Percentiles rank a stretch among this genome's conserved stretches.
Conservation (phyloP, 2,888 invertebrate species). For the Byasa hedistus region DNA sequence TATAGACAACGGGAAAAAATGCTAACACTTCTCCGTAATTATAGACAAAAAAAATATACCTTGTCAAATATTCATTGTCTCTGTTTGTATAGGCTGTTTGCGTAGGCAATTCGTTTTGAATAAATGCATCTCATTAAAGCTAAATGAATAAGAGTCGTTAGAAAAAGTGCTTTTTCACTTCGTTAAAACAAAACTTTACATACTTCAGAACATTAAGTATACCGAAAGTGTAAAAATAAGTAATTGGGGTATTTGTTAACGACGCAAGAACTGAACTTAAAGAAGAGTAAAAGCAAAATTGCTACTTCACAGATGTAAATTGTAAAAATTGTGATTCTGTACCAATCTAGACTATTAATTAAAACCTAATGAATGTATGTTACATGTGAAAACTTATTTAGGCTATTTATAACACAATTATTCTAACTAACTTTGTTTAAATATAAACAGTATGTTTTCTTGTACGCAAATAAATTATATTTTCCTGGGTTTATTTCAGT, state of each 20-base stretch:
- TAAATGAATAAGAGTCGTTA: neutral
- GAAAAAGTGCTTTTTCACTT: neutral
- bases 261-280: too few relatives aligned
- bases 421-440: too few relatives aligned
- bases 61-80: conserved; percentile 32
- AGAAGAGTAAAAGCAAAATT: too few relatives aligned
- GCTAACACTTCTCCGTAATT: conserved; percentile 31
- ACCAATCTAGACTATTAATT: too few relatives aligned
- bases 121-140: conserved; percentile 25
- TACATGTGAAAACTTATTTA: too few relatives aligned
- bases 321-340: too few relatives aligned
- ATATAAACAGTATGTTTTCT: too few relatives aligned
- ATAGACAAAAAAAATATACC: conserved; percentile 25
- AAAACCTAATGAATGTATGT: too few relatives aligned
- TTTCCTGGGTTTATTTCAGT: too few relatives aligned
- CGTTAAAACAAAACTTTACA: neutral
- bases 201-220: neutral
- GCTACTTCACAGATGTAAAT: too few relatives aligned
- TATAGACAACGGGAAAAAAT: conserved; percentile 31
- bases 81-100: conserved; percentile 30
- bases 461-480: too few relatives aligned
- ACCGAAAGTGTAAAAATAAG: neutral
- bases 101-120: conserved; percentile 23
- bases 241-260: neutral
- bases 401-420: too few relatives aligned